These are phyloP conservation scores for Pterocles gutturalis DNA, from an alignment of 2,113 vertebrate genomes.

Conservation along the genomic window DNA sequence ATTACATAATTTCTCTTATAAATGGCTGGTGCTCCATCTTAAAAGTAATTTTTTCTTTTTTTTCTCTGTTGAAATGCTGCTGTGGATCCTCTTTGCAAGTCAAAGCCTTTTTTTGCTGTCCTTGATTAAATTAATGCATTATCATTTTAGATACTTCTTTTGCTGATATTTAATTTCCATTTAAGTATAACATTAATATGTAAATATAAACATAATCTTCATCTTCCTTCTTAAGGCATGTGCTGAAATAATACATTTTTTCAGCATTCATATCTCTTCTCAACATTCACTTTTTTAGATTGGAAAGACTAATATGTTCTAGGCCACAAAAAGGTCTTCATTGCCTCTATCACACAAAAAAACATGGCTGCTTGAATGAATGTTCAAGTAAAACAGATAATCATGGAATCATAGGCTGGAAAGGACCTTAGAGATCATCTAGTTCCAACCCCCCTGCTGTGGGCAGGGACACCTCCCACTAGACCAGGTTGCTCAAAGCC, in stretches of 20 bases:
- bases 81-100: not conserved
- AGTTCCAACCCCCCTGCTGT: too few species aligned
- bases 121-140: not conserved
- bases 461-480: too few species aligned
- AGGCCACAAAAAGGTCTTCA: not conserved
- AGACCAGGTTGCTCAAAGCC: too few species aligned
- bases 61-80: not conserved
- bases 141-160: not conserved
- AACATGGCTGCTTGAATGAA: not conserved
- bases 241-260: not conserved
- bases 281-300: not conserved
- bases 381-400: not conserved
- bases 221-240: not conserved
- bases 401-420: too few species aligned
- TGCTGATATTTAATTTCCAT: not conserved
- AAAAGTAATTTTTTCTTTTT: not conserved
- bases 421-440: too few species aligned
- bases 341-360: not conserved
- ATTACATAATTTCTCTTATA: not conserved
- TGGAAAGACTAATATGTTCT: not conserved
- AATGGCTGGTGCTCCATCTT: not conserved
- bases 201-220: not conserved
- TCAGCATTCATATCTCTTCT: not conserved
- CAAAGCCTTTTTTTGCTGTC: not conserved
- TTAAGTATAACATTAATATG: not conserved